These are phyloP conservation scores for Chaetura pelagica DNA, from an alignment of 2,113 vertebrate genomes.

Conservation along the genomic window DNA sequence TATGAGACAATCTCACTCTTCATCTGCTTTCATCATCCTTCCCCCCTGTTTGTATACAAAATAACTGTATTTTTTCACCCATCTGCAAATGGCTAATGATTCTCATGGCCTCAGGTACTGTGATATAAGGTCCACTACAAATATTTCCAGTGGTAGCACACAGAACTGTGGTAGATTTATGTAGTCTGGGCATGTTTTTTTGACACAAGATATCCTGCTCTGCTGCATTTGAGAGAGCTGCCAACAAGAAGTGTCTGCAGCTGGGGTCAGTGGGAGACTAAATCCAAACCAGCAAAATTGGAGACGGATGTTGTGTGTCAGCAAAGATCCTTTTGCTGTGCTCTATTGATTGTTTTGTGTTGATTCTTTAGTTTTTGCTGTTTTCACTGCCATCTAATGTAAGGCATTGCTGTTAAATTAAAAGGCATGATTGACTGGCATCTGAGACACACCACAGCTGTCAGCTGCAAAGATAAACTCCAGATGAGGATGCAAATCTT, in stretches of 20 bases:
- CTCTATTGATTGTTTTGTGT: background rate
- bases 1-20: background rate
- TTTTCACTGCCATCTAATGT: constrained; percentile 30
- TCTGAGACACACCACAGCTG: constrained; percentile 55
- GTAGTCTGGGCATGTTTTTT: background rate
- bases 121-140: background rate
- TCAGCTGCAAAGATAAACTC: constrained; percentile 51
- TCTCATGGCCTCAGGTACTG: background rate
- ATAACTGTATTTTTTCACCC: background rate
- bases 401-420: constrained; percentile 57
- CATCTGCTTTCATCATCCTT: background rate
- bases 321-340: constrained; percentile 14
- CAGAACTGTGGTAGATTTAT: background rate
- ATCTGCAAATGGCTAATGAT: background rate
- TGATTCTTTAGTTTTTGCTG: constrained; percentile 14
- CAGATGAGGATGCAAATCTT: background rate
- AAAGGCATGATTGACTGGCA: constrained; percentile 33
- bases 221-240: background rate
- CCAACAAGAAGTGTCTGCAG: background rate
- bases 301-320: constrained; percentile 11
- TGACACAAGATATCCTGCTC: background rate
- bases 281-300: background rate
- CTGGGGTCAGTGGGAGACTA: background rate
- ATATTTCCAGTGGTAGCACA: background rate
- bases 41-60: background rate